phyloP scores from a whole-genome alignment of 2,113 vertebrate species.

The Ornithorhynchus anatinus region DNA sequence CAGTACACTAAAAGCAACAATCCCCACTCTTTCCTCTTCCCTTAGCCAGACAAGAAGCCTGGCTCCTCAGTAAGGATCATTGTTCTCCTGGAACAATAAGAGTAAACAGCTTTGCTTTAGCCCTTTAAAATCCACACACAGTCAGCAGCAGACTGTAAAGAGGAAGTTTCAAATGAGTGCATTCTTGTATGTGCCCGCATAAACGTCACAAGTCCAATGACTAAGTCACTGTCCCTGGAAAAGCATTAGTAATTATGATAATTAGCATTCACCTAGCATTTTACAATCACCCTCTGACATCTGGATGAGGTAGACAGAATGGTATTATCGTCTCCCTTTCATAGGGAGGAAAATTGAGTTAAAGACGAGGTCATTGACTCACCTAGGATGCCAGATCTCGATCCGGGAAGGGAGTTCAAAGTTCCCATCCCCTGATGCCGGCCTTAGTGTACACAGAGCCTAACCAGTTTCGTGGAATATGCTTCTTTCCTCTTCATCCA shows the following conservation, averaged over 20 bases:
- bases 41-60: too few relatives aligned
- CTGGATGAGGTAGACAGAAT: background rate
- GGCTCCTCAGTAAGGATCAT: too few relatives aligned
- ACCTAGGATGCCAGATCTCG: background rate
- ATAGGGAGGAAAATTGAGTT: background rate
- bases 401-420: background rate
- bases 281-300: background rate
- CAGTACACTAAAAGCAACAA: too few relatives aligned
- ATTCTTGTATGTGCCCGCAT: background rate
- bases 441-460: too few relatives aligned
- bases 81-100: too few relatives aligned
- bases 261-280: constrained; percentile 15
- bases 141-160: background rate
- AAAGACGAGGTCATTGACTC: background rate
- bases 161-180: background rate
- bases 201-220: background rate
- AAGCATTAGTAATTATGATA: background rate
- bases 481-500: too few relatives aligned
- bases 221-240: background rate
- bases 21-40: too few relatives aligned
- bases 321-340: background rate
- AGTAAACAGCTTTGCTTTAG: too few relatives aligned
- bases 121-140: background rate
- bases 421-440: background rate
- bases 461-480: too few relatives aligned